phyloP scores from a whole-genome alignment of 37 sponge, comb jelly and placozoan genomes.

The Eunapius fragilis region DNA sequence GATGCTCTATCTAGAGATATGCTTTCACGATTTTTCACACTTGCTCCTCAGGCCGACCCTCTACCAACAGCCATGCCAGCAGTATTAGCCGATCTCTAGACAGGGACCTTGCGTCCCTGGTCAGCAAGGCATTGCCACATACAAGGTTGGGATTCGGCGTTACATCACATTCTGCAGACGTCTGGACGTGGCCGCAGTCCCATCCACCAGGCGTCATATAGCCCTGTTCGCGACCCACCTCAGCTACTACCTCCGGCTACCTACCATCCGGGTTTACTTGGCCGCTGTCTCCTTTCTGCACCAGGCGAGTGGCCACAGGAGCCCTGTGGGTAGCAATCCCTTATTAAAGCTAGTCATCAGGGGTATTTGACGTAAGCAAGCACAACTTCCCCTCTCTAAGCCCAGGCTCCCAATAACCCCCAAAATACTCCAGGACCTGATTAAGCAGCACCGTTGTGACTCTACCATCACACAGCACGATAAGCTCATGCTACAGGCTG shows the following conservation, averaged over 20 bases:
- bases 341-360: slow-evolving; percentile 6
- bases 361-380: slow-evolving; percentile 8
- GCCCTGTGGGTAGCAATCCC: slow-evolving; percentile 14
- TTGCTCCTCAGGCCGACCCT: slow-evolving; percentile 31
- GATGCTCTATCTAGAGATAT: slow-evolving; percentile 52
- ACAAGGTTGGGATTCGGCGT: slow-evolving; percentile 17
- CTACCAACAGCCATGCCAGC: slow-evolving; percentile 25
- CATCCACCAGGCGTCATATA: background rate
- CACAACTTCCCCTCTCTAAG: background rate
- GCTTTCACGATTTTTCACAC: slow-evolving; percentile 14
- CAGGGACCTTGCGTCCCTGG: background rate
- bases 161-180: slow-evolving; percentile 16
- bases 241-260: background rate
- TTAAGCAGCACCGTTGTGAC: background rate
- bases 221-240: slow-evolving; percentile 24
- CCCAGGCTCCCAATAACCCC: slow-evolving; percentile 14
- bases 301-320: background rate
- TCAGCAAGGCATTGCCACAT: slow-evolving; percentile 12
- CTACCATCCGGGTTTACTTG: slow-evolving; percentile 39
- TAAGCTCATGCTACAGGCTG: slow-evolving; percentile 13
- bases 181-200: too few relatives aligned
- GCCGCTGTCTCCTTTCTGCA: slow-evolving; percentile 25
- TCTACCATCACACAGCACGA: too few relatives aligned
- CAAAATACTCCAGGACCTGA: background rate
- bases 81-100: background rate